Evolutionary conservation across 1,140 invertebrate species (phyloP).

Genomic region (Achatina immaculata): DNA sequence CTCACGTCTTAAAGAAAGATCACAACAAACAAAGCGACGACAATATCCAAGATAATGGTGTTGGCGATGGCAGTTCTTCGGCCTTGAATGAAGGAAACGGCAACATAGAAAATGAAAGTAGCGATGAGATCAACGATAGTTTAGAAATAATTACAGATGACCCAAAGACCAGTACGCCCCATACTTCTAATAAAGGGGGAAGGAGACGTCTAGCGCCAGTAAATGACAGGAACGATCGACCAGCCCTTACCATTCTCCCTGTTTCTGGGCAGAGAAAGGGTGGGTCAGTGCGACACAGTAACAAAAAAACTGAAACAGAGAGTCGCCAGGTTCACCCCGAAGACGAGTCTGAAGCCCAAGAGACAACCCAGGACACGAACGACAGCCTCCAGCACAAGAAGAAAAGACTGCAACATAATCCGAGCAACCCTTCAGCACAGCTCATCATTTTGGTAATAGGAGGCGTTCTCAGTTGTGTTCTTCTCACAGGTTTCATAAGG

Average conservation of each 20-base stretch:
- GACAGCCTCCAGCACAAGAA: neutral
- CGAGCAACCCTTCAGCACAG: neutral
- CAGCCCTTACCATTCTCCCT: too few relatives aligned
- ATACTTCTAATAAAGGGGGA: too few relatives aligned
- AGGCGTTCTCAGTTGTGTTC: neutral
- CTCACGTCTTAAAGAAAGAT: neutral
- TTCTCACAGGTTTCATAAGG: constrained; percentile 15
- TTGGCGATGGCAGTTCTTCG: too few relatives aligned
- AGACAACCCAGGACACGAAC: neutral
- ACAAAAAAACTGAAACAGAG: neutral
- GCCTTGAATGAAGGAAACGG: neutral
- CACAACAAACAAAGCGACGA: neutral
- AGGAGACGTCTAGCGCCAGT: too few relatives aligned
- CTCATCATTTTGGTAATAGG: constrained; percentile 8
- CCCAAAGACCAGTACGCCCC: neutral
- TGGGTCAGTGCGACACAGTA: neutral
- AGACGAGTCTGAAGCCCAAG: neutral
- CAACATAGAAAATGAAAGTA: too few relatives aligned
- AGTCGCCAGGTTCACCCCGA: neutral
- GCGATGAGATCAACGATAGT: too few relatives aligned
- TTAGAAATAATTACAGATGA: neutral
- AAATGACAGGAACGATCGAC: too few relatives aligned
- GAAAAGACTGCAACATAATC: neutral
- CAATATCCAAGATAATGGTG: neutral
- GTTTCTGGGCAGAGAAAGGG: too few relatives aligned